These are phyloP conservation scores for Lysandra coridon DNA, from an alignment of 2,888 invertebrate genomes.

Conservation along the genomic window DNA sequence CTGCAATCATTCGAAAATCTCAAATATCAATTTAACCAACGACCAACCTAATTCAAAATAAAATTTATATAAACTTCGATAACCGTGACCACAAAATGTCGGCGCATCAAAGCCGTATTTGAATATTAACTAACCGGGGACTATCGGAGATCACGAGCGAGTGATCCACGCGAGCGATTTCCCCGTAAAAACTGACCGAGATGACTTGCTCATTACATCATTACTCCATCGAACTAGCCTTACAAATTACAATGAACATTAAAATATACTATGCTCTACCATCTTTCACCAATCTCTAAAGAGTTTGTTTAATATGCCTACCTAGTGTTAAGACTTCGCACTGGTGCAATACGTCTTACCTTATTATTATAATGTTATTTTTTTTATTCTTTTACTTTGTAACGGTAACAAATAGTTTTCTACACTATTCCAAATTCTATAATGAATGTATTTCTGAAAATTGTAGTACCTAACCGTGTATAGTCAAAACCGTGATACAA, in stretches of 20 bases:
- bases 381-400: too few species aligned
- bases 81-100: neutral
- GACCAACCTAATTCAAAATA: neutral
- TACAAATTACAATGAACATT: neutral
- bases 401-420: too few species aligned
- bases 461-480: too few species aligned
- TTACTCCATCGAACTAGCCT: neutral
- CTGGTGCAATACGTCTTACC: too few species aligned
- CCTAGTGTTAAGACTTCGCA: too few species aligned
- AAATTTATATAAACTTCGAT: neutral
- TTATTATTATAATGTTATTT: too few species aligned
- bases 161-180: constrained; percentile 26
- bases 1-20: neutral
- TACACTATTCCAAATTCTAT: too few species aligned
- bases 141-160: constrained; percentile 11
- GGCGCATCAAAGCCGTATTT: constrained; percentile 24
- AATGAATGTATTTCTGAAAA: too few species aligned
- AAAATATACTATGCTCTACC: neutral
- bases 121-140: constrained; percentile 18
- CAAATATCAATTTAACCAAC: neutral
- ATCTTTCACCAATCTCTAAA: neutral
- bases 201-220: constrained; percentile 28
- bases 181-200: constrained; percentile 26
- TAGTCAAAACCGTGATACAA: too few species aligned
- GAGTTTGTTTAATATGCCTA: too few species aligned